Base-by-base conservation (phyloP, 2,797 vertebrate genomes). In the Alexandromys oeconomus region DNA sequence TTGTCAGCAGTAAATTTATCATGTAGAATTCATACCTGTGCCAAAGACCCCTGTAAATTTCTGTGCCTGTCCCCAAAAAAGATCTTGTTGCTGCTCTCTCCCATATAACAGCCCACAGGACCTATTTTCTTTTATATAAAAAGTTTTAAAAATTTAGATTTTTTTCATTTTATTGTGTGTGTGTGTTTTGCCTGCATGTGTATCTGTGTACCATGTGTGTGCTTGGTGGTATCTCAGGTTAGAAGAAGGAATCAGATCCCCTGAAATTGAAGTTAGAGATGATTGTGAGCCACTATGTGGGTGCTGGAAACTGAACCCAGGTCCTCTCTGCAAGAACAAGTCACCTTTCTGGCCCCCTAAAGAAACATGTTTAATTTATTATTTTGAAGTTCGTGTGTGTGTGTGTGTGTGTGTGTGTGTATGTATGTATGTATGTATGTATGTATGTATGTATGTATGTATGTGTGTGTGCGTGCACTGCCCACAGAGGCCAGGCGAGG, bases 1-100 rank as follows among this genome's bases (percentile, higher is more conserved):
- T 54, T 91, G n/a, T 94, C 25, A 81, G 37, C 88, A 69, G 88
- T 46, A 93, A 91, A 80, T 95, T 85, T 93, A 61, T 81, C 79
- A 29, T 93, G 84, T 37, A 93, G 61, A 93, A 84, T 87, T 46
- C 89, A 84, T 80, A 73, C n/a, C 7, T 91, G 65, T 97, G n/a
- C 85, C 61, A 57, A 89, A 82, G 87, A 78, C n/a, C 81, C 76
- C 69, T 78, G 31, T 5, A 95, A 87, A 87, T 87, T 46, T 25
- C 23, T 67, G 51, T 54, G 0, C 43, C 15, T 8, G 0, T n/a
- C 63, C 40, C 37, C 43, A 48, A 37, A 13, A 25, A 15, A 34
- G n/a, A 37, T 82, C 43, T 23, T 85, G 4, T 89, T 90, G 48
- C 8, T 84, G 0, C 65, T 81, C 31, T 54, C 11, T 65, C 46